Evolutionary conservation across 2,888 invertebrate genomes (phyloP).

Genomic region (Orthonevra nobilis): DNA sequence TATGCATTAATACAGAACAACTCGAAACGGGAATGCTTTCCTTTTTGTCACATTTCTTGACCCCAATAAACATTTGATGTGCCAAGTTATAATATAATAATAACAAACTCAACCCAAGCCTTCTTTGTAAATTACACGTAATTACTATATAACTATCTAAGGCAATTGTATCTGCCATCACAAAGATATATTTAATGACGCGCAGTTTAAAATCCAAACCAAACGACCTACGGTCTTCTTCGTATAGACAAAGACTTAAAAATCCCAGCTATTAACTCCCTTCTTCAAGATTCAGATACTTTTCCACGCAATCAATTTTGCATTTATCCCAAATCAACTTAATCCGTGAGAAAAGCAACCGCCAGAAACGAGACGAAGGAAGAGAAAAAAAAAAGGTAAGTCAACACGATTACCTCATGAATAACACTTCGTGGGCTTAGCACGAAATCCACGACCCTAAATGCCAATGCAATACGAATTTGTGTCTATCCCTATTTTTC

Average conservation of each 20-base stretch:
- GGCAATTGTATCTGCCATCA: neutral
- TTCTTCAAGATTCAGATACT: conserved; percentile 5
- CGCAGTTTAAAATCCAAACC: conserved; percentile 13
- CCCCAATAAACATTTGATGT: too few relatives aligned
- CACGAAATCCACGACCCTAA: conserved; percentile 32
- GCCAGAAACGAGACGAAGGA: neutral
- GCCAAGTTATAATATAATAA: too few relatives aligned
- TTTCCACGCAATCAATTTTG: conserved; percentile 54
- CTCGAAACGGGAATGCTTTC: too few relatives aligned
- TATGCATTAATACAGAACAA: too few relatives aligned
- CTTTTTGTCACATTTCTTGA: too few relatives aligned
- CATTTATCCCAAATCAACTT: conserved; percentile 2
- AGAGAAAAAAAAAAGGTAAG: too few relatives aligned
- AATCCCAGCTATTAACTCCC: neutral
- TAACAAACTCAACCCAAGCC: too few relatives aligned
- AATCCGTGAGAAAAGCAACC: conserved; percentile 16
- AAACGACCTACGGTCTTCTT: conserved; percentile 31
- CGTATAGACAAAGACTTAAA: neutral
- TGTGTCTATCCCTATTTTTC: neutral
- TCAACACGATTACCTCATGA: too few relatives aligned
- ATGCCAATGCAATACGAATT: conserved; percentile 45
- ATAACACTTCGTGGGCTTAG: too few relatives aligned
- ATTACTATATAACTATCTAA: too few relatives aligned
- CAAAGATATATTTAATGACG: conserved; percentile 20
- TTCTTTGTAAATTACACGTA: too few relatives aligned